Conservation (phyloP, 2,113 vertebrate species). For the Gobio gobio region DNA sequence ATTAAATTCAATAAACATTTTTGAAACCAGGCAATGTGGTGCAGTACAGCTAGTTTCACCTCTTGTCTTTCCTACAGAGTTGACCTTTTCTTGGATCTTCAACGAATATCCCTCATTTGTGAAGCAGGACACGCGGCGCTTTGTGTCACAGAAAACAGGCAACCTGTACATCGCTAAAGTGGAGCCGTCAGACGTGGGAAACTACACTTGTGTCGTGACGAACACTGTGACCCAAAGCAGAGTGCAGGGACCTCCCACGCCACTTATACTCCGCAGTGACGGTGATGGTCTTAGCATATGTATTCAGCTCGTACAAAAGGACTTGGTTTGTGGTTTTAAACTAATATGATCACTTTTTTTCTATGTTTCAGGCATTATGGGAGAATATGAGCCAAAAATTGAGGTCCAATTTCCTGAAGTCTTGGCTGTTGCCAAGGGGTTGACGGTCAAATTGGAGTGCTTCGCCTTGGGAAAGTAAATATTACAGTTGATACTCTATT, state of each 20-base stretch:
- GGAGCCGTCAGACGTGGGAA: conserved; percentile 89
- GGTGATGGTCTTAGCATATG: conserved; percentile 74
- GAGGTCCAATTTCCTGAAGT: conserved; percentile 94
- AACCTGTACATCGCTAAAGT: conserved; percentile 96
- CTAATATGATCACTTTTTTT: background rate
- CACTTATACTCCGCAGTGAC: conserved; percentile 86
- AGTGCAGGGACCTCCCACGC: conserved; percentile 89
- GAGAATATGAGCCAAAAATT: conserved; percentile 97
- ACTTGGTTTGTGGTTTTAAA: background rate
- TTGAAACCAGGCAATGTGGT: background rate
- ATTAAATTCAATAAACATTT: background rate
- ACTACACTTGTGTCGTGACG: conserved; percentile 95
- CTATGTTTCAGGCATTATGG: conserved; percentile 87
- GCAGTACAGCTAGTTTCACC: background rate
- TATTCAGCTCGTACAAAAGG: background rate
- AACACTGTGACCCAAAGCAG: conserved; percentile 87
- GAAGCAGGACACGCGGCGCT: conserved; percentile 89
- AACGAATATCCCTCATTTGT: conserved; percentile 89
- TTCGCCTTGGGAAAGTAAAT: conserved; percentile 98
- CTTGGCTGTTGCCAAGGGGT: conserved; percentile 86
- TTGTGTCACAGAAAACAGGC: conserved; percentile 93
- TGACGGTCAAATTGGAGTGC: conserved; percentile 91
- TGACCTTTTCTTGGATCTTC: conserved; percentile 95
- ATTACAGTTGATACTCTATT: conserved; percentile 2
- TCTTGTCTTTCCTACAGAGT: conserved; percentile 76